Base-by-base conservation (phyloP, 2,113 vertebrate species). In the Mystacornis crossleyi region DNA sequence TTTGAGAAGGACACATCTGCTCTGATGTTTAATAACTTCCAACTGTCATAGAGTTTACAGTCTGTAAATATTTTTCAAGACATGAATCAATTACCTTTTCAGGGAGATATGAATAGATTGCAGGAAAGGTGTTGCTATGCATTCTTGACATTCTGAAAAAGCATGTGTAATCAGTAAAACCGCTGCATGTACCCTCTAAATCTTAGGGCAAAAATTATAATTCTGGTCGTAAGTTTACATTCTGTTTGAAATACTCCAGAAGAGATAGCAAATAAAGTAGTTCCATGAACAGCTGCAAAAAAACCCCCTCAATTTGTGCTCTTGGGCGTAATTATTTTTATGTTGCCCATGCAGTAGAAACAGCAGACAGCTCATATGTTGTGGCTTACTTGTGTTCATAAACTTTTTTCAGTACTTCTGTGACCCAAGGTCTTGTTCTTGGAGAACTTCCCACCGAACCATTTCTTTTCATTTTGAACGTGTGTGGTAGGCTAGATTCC, bases 21-120 rank as follows among this genome's bases (percentile, higher is more conserved):
- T 83, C 50, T 83, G 62, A 38, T 66, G n/a, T 78, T 89, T 81
- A 77, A 24, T 57, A 54, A 47, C 38, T 83, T 73, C 21, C 29
- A 65, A 12, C 17, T 69, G 42, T n/a, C 53, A 45, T n/a, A 5
- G 19, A 38, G 40, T 91, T 93, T 47, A 31, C 43, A 87, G 47
- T 34, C 42, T 82, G 33, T 72, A 87, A 85, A 75, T 73, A 34
- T 90, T 95, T 94, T 70, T 75, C 62, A 81, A 62, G 67, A 34
- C 15, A 51, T 42, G 50, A 70, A 72, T 82, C 54, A 45, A 61
- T 82, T 80, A 26, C 45, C 58, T 93, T 83, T 77, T 57, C 84
- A 83, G 47, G 57, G 53, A 53, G 26, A 29, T 60, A n/a, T 13
- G 17, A 54, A 38, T 38, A 83, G 65, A 80, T 80, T 45, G 71